phyloP scores from a whole-genome alignment of 2,797 vertebrate species.

The Euphonia xanthogaster region DNA sequence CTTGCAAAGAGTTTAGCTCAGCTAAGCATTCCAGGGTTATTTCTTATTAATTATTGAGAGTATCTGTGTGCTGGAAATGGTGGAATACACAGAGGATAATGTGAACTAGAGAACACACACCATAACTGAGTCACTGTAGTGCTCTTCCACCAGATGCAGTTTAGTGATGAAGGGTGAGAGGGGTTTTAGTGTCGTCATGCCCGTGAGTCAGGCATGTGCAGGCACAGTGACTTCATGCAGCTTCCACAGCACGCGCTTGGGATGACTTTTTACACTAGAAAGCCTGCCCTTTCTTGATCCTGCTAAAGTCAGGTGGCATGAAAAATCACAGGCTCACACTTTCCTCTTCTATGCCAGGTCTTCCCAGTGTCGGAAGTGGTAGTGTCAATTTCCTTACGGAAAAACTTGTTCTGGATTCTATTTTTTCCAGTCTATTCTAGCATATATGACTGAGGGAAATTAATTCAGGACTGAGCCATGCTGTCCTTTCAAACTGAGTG shows the following conservation, averaged over 20 bases:
- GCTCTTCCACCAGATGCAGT: background rate
- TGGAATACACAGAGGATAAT: background rate
- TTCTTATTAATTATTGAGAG: constrained; percentile 12
- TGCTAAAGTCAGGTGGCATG: background rate
- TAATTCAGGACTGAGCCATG: background rate
- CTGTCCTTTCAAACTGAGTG: background rate
- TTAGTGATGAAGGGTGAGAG: background rate
- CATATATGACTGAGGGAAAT: background rate
- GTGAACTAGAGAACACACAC: background rate
- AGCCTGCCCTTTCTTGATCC: background rate
- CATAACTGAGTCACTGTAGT: background rate
- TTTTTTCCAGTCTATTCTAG: background rate
- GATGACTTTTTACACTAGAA: background rate
- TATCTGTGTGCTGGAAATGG: background rate
- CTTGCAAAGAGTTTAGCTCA: background rate
- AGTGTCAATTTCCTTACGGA: background rate
- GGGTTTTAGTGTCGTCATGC: background rate
- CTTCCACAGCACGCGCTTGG: background rate
- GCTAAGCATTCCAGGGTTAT: background rate
- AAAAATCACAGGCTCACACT: background rate
- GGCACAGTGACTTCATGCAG: background rate
- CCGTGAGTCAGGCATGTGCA: background rate
- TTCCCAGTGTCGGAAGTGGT: background rate
- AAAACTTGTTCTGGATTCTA: background rate
- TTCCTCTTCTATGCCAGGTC: background rate